Conservation (phyloP, 2,888 invertebrate genomes). For the Xiphydria camelus region DNA sequence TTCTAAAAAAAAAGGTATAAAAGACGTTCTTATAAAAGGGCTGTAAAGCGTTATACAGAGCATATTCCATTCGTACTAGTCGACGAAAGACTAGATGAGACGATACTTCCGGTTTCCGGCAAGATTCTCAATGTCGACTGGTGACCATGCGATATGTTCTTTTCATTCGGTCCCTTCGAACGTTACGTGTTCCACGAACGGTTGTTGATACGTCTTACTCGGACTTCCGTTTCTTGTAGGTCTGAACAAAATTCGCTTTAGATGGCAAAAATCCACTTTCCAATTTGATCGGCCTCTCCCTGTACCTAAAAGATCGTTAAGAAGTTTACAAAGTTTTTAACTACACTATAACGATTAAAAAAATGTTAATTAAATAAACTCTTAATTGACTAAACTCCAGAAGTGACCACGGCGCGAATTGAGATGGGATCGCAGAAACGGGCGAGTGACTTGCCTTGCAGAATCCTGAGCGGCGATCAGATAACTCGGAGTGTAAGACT, state of each 20-base stretch:
- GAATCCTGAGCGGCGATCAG: constrained; percentile 50
- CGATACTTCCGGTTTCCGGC: constrained; percentile 14
- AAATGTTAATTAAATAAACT: too few relatives aligned
- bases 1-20: constrained; percentile 4
- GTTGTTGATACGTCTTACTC: constrained; percentile 25
- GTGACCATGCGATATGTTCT: not conserved
- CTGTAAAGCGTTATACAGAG: constrained; percentile 8
- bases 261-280: constrained; percentile 53
- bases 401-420: too few relatives aligned
- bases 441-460: constrained; percentile 43
- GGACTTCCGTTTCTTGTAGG: constrained; percentile 44
- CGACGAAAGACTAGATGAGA: constrained; percentile 48
- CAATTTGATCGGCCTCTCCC: constrained; percentile 49
- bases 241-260: constrained; percentile 44
- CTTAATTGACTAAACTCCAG: too few relatives aligned
- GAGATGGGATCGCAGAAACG: too few relatives aligned
- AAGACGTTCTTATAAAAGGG: constrained; percentile 1
- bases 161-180: too few relatives aligned
- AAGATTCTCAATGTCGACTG: not conserved
- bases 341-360: not conserved
- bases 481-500: constrained; percentile 60
- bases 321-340: not conserved
- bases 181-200: constrained; percentile 5
- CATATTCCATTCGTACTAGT: constrained; percentile 23
- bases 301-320: constrained; percentile 40